Evolutionary conservation across 2,113 vertebrate genomes (phyloP).

Genomic region (Aptenodytes forsteri): DNA sequence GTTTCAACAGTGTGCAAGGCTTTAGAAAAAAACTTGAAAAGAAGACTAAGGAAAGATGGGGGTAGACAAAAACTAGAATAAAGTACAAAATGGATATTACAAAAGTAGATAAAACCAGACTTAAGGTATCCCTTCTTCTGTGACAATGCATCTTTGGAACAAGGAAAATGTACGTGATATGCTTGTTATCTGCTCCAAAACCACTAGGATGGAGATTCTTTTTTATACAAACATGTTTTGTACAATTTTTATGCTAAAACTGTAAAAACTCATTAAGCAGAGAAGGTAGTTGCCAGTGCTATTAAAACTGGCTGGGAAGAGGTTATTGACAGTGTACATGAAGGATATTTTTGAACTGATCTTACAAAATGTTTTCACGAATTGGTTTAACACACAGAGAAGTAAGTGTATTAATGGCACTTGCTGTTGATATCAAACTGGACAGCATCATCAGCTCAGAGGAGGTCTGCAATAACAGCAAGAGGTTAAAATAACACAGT

Average conservation of each 20-base stretch:
- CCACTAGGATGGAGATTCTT: background rate
- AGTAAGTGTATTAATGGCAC: background rate
- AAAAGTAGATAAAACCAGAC: background rate
- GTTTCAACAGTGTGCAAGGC: background rate
- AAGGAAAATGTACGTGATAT: background rate
- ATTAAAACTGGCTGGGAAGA: background rate
- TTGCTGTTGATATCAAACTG: background rate
- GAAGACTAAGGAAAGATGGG: background rate
- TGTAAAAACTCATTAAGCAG: background rate
- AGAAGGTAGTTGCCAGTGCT: background rate
- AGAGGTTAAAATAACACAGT: background rate
- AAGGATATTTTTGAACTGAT: background rate
- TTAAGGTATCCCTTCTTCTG: background rate
- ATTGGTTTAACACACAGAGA: background rate
- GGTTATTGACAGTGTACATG: background rate
- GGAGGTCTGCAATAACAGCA: background rate
- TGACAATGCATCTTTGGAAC: background rate
- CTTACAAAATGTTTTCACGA: background rate
- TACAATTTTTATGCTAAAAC: background rate
- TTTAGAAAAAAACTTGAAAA: background rate
- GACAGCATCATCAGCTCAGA: background rate
- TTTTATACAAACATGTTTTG: background rate
- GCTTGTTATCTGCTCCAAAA: background rate
- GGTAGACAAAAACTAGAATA: background rate
- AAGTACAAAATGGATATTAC: background rate